These are phyloP conservation scores for Phrynosoma blainvillii DNA, from an alignment of 2,113 vertebrate genomes.

Conservation along the genomic window DNA sequence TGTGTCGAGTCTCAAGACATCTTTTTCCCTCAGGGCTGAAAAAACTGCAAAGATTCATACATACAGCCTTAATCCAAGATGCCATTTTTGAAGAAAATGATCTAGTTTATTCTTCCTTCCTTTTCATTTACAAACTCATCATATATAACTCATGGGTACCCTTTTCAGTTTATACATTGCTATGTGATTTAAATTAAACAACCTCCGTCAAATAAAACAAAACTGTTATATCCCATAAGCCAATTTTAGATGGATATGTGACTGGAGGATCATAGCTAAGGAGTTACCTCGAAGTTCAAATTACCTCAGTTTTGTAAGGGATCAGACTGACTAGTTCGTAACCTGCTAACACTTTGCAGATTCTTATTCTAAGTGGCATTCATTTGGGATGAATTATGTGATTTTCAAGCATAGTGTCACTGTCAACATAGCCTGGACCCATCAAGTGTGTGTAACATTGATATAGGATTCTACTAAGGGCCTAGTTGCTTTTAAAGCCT, in stretches of 20 bases:
- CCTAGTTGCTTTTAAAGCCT: conserved; percentile 64
- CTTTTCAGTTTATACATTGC: not conserved
- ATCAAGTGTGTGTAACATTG: conserved; percentile 41
- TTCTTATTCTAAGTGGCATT: conserved; percentile 61
- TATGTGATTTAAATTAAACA: conserved; percentile 4
- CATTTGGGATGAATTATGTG: conserved; percentile 59
- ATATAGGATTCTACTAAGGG: conserved; percentile 40
- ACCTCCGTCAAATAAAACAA: conserved; percentile 16
- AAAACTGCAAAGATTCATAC: no score
- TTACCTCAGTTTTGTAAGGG: conserved; percentile 50
- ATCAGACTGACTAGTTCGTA: conserved; percentile 48
- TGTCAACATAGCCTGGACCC: conserved; percentile 8
- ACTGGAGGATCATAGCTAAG: not conserved
- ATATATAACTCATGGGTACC: not conserved
- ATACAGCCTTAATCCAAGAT: no score
- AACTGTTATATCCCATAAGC: not conserved
- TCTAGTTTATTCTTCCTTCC: not conserved
- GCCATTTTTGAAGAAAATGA: not conserved
- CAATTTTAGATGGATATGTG: not conserved
- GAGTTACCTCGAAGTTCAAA: conserved; percentile 32
- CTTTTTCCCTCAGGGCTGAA: no score
- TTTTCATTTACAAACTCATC: not conserved
- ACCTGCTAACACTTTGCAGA: conserved; percentile 58
- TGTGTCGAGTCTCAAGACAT: no score
- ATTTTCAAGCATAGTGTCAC: conserved; percentile 42